Base-by-base conservation (phyloP, 2,888 invertebrate genomes). In the Erynnis tages region DNA sequence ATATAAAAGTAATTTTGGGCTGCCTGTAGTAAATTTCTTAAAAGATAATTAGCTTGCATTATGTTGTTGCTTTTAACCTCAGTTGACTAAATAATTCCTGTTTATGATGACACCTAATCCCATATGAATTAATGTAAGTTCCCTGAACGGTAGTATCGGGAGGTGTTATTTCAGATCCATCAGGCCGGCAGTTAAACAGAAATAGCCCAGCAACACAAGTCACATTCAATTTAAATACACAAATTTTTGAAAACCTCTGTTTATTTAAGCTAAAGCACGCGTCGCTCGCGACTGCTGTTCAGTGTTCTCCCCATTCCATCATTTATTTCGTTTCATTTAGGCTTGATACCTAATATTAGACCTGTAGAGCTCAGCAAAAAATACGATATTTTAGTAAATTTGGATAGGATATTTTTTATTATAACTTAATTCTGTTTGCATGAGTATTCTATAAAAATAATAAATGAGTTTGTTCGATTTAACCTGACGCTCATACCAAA, bases 91-190 rank as follows among this genome's bases (percentile, higher is more conserved):
- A 88, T 88, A 87, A 86, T 79, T 85, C 87, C 82, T 86, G 86
- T 89, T 89, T 89, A 89, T 85, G 88, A 88, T 85, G 88, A 87
- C 87, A 88, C 79, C 82, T 82, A 86, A 89, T 88, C 88, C 86
- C 84, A 74, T 86, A 87, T 86, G 82, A 85, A 86, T 86, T 85
- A 85, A 86, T 82, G 84, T 64, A 73, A 76, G 81, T 81, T 83
- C 82, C 79, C 73, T 74, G 81, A 73, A 75, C 76, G 68, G 73
- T 74, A 74, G 67, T 76, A 78, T 74, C 72, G 68, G 66, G 78
- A 79, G 79, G 77, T 83, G 85, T 70, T 85, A 83, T 83, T 83
- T 78, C 79, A 82, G 80, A 79, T 79, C 81, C 82, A 75, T 81
- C 84, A 82, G 78, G 71, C 74, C 75, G 77, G 82, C 78, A 76